These are phyloP conservation scores for Cepaea nemoralis DNA, from an alignment of 1,140 invertebrate species.

Conservation along the genomic window DNA sequence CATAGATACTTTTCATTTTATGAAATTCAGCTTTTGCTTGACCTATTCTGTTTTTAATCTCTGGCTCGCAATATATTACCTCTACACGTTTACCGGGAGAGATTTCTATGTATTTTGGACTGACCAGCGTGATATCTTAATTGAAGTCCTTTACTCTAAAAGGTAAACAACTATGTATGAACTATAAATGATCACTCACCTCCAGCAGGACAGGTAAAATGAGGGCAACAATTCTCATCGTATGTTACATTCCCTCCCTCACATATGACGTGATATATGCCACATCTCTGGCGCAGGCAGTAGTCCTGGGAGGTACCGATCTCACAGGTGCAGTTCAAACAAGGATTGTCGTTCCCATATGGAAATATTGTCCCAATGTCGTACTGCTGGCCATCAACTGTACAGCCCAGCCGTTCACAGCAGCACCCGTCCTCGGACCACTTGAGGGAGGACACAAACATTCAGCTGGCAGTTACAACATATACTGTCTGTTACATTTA, in stretches of 20 bases:
- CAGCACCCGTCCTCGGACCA: constrained; percentile 32
- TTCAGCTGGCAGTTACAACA: too few species aligned
- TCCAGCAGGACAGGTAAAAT: constrained; percentile 4
- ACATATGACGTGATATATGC: not conserved
- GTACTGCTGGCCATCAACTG: not conserved
- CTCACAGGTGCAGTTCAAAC: constrained; percentile 12
- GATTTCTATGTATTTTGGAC: too few species aligned
- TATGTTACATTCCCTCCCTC: constrained; percentile 7
- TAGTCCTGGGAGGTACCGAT: constrained; percentile 10
- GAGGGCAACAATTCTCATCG: constrained; percentile 21
- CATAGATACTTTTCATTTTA: too few species aligned
- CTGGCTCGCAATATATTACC: too few species aligned
- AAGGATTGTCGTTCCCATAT: constrained; percentile 24
- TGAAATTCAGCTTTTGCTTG: too few species aligned
- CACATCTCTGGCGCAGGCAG: constrained; percentile 23
- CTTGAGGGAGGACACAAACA: not conserved
- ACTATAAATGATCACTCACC: not conserved
- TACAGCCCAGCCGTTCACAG: constrained; percentile 21
- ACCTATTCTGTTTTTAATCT: too few species aligned
- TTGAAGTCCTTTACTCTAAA: too few species aligned
- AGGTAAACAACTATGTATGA: too few species aligned
- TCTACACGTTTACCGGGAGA: too few species aligned
- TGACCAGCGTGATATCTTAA: too few species aligned
- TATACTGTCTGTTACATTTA: too few species aligned
- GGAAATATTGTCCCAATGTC: not conserved